These are phyloP conservation scores for Galeruca laticollis DNA, from an alignment of 2,888 invertebrate genomes.

Conservation along the genomic window DNA sequence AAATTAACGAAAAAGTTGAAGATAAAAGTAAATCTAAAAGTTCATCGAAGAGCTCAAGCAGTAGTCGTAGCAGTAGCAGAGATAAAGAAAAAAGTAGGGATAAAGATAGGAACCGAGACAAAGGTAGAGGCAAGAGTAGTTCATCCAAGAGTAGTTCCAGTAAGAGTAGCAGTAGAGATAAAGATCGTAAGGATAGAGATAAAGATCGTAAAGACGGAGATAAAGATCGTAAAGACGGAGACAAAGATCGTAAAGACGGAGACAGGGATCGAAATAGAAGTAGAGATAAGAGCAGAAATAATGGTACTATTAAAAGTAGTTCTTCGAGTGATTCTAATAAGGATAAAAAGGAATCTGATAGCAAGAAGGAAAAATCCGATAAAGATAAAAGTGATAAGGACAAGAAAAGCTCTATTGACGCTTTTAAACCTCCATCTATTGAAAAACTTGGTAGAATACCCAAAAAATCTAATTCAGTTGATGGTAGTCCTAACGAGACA, in stretches of 20 bases:
- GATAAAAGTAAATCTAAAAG: slow-evolving; percentile 39
- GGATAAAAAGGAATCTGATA: slow-evolving; percentile 61
- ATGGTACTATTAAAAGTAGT: slow-evolving; percentile 47
- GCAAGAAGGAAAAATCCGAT: slow-evolving; percentile 67
- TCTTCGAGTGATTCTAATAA: slow-evolving; percentile 49
- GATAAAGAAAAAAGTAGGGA: slow-evolving; percentile 46
- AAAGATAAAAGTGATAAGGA: slow-evolving; percentile 78
- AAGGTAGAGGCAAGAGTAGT: slow-evolving; percentile 35
- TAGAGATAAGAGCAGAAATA: slow-evolving; percentile 53
- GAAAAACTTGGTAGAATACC: slow-evolving; percentile 85
- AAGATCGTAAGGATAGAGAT: slow-evolving; percentile 58
- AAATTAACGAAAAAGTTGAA: slow-evolving; percentile 39
- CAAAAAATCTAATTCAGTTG: slow-evolving; percentile 69
- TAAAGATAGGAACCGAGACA: slow-evolving; percentile 57
- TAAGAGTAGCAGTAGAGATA: slow-evolving; percentile 60
- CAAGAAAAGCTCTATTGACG: slow-evolving; percentile 62
- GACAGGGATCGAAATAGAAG: slow-evolving; percentile 54
- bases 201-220: slow-evolving; percentile 53
- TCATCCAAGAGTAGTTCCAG: slow-evolving; percentile 47
- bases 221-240: slow-evolving; percentile 46
- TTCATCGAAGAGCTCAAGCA: slow-evolving; percentile 47
- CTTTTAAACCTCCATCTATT: slow-evolving; percentile 73
- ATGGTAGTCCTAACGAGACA: slow-evolving; percentile 64
- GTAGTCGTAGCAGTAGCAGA: slow-evolving; percentile 48
- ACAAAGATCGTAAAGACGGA: slow-evolving; percentile 53